A percentile compares a stretch with the other conserved stretches of the same genome.
Evolutionary conservation across 2,797 vertebrate species (phyloP).

Genomic region (Parotocinclus haroldoi): DNA sequence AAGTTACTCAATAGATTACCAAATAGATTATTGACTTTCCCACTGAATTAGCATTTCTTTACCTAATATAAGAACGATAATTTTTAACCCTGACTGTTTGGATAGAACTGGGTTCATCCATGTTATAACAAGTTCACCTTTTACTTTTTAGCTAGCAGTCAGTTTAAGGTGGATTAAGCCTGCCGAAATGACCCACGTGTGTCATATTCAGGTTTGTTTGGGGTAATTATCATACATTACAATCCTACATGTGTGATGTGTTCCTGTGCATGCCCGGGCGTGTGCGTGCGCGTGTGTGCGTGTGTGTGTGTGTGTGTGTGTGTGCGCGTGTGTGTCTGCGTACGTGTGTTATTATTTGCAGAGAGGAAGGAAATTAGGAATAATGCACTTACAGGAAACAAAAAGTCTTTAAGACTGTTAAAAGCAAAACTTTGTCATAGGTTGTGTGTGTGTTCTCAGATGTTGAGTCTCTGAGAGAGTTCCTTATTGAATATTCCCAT

Average conservation of each 20-base stretch:
- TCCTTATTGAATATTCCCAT: constrained; percentile 27
- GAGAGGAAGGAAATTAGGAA: constrained; percentile 40
- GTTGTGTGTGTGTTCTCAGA: background rate
- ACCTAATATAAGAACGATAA: too few relatives aligned
- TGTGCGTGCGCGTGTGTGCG: constrained; percentile 6
- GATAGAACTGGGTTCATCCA: constrained; percentile 24
- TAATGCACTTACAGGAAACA: constrained; percentile 48
- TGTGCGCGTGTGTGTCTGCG: constrained; percentile 9
- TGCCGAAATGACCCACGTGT: constrained; percentile 46
- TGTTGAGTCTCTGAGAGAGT: constrained; percentile 24
- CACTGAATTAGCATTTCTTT: too few relatives aligned
- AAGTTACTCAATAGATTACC: too few relatives aligned
- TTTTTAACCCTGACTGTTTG: constrained; percentile 4
- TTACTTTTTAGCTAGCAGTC: constrained; percentile 45
- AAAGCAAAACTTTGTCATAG: background rate
- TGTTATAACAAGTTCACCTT: constrained; percentile 18
- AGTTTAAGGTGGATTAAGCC: constrained; percentile 36
- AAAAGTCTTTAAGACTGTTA: constrained; percentile 12
- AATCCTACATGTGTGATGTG: constrained; percentile 23
- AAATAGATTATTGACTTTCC: too few relatives aligned
- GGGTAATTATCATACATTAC: constrained; percentile 38
- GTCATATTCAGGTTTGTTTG: constrained; percentile 33
- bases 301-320: constrained; percentile 20
- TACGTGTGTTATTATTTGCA: constrained; percentile 17
- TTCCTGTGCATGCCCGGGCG: constrained; percentile 20